A percentile compares a stretch with the other conserved stretches of the same genome.
Evolutionary conservation across 2,797 vertebrate species (phyloP).

Genomic region (Trachops cirrhosus): DNA sequence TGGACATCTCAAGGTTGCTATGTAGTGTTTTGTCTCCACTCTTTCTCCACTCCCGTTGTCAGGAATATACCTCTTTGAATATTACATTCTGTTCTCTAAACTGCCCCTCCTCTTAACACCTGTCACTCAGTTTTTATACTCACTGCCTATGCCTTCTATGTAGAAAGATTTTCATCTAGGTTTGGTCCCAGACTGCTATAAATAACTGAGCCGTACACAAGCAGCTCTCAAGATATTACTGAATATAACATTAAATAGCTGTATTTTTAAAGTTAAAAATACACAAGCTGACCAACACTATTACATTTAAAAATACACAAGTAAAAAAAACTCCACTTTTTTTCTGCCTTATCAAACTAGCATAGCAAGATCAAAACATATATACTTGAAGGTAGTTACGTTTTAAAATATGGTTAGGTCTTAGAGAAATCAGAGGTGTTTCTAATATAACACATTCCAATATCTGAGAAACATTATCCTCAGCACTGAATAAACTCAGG

Average conservation of each 20-base stretch:
- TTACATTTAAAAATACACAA: background rate
- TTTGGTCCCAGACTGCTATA: background rate
- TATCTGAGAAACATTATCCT: background rate
- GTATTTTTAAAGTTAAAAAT: background rate
- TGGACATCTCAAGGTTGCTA: background rate
- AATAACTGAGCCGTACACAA: background rate
- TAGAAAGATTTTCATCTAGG: background rate
- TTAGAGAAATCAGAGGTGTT: slow-evolving; percentile 6
- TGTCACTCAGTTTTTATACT: background rate
- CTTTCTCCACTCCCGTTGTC: background rate
- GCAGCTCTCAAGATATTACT: background rate
- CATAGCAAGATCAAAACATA: background rate
- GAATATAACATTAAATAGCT: background rate
- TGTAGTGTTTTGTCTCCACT: background rate
- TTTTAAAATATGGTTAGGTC: background rate
- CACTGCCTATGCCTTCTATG: background rate
- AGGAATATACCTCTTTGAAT: background rate
- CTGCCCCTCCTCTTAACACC: background rate
- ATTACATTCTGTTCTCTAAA: background rate
- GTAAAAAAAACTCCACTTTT: background rate
- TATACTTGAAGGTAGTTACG: background rate
- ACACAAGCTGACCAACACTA: background rate
- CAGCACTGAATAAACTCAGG: background rate
- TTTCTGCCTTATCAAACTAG: background rate
- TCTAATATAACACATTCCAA: background rate